These are phyloP conservation scores for Villa cingulata DNA, from an alignment of 2,888 invertebrate genomes.

Conservation along the genomic window DNA sequence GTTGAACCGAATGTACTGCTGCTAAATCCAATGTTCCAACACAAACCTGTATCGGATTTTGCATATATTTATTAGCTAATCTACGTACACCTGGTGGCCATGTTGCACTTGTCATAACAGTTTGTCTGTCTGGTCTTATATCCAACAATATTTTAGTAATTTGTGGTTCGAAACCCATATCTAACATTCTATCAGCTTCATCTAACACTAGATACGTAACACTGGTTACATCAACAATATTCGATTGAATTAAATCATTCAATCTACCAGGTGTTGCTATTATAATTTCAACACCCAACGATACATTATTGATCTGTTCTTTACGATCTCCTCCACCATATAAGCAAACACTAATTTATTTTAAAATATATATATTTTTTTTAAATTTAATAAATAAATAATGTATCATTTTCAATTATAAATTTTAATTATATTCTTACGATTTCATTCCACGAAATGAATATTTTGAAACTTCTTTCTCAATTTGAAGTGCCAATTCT, in stretches of 20 bases:
- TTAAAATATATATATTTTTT: no score
- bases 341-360: slow-evolving; percentile 65
- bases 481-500: slow-evolving; percentile 85
- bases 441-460: slow-evolving; percentile 75
- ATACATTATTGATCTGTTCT: slow-evolving; percentile 60
- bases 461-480: slow-evolving; percentile 81
- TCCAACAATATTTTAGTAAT: slow-evolving; percentile 71
- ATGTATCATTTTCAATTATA: not conserved
- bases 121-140: slow-evolving; percentile 78
- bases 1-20: slow-evolving; percentile 77
- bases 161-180: slow-evolving; percentile 78
- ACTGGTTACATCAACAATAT: slow-evolving; percentile 56
- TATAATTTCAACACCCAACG: slow-evolving; percentile 79
- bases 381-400: slow-evolving; percentile 2
- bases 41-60: slow-evolving; percentile 77
- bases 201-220: slow-evolving; percentile 85
- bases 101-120: slow-evolving; percentile 95
- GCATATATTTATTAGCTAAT: slow-evolving; percentile 76
- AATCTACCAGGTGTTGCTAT: slow-evolving; percentile 91
- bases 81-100: slow-evolving; percentile 84
- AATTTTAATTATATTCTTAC: slow-evolving; percentile 37
- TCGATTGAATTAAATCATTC: slow-evolving; percentile 70
- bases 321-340: slow-evolving; percentile 81
- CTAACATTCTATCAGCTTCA: slow-evolving; percentile 82
- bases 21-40: slow-evolving; percentile 80